These are phyloP conservation scores for Salminus brasiliensis DNA, from an alignment of 2,113 vertebrate species.

Conservation along the genomic window DNA sequence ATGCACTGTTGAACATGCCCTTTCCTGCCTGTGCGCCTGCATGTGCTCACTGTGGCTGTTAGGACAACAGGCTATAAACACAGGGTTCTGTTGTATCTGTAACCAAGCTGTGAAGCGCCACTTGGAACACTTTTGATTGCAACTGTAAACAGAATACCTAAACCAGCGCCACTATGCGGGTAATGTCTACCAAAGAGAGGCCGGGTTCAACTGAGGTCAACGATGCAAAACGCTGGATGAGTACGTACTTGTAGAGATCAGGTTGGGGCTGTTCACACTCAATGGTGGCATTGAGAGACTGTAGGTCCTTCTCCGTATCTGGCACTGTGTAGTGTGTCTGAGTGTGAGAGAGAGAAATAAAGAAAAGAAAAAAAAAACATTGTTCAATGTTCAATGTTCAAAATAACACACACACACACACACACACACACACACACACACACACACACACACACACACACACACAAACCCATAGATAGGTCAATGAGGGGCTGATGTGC, in stretches of 20 bases:
- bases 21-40: neutral
- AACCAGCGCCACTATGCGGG: neutral
- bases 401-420: neutral
- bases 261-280: conserved; percentile 97
- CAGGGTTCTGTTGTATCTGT: neutral
- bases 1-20: neutral
- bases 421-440: conserved; percentile 20
- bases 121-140: neutral
- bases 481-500: neutral
- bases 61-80: neutral
- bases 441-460: neutral
- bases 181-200: neutral
- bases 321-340: conserved; percentile 93
- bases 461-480: conserved; percentile 7
- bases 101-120: neutral
- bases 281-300: conserved; percentile 84
- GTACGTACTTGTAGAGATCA: conserved; percentile 95
- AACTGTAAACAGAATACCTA: neutral
- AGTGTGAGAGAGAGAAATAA: conserved; percentile 15
- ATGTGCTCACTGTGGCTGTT: neutral
- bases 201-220: neutral
- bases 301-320: conserved; percentile 84
- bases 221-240: conserved; percentile 36
- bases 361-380: conserved; percentile 5
- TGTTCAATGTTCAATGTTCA: neutral